Evolutionary conservation across 2,888 invertebrate species (phyloP).

Genomic region (Drymonia ruficornis): DNA sequence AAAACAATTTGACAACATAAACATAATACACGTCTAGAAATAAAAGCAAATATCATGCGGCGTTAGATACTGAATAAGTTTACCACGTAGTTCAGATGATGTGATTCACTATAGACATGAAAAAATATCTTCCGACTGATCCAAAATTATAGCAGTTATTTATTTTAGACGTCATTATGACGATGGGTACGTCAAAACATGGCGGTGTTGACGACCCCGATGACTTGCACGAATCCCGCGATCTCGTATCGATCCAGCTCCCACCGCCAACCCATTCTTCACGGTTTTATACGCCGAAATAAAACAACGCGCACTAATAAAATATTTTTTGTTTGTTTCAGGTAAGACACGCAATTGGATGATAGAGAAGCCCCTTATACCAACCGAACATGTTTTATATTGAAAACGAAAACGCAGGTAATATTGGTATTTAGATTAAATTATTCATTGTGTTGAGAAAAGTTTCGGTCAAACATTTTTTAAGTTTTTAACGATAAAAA

Average conservation of each 20-base stretch:
- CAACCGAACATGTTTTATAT: conserved; percentile 5
- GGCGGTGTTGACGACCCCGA: conserved; percentile 69
- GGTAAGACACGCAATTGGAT: conserved; percentile 49
- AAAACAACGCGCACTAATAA: conserved; percentile 32
- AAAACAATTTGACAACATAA: no score
- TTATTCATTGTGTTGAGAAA: no score
- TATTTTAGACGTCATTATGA: conserved; percentile 54
- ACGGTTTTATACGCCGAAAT: conserved; percentile 26
- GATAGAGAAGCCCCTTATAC: conserved; percentile 18
- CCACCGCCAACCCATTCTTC: conserved; percentile 44
- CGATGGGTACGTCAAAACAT: conserved; percentile 65
- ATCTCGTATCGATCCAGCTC: conserved; percentile 63
- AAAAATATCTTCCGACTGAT: no score
- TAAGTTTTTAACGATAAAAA: not conserved
- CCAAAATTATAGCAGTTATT: conserved; percentile 45
- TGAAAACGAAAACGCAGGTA: conserved; percentile 7
- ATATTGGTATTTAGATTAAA: not conserved
- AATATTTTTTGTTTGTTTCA: conserved; percentile 55
- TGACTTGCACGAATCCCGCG: conserved; percentile 72
- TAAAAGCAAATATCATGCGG: no score
- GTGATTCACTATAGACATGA: no score
- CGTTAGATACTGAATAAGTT: no score
- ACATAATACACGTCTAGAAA: no score
- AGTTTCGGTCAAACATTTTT: not conserved
- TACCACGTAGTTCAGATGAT: no score